Conservation (phyloP, 1,140 invertebrate species). For the Drosophila varians region DNA sequence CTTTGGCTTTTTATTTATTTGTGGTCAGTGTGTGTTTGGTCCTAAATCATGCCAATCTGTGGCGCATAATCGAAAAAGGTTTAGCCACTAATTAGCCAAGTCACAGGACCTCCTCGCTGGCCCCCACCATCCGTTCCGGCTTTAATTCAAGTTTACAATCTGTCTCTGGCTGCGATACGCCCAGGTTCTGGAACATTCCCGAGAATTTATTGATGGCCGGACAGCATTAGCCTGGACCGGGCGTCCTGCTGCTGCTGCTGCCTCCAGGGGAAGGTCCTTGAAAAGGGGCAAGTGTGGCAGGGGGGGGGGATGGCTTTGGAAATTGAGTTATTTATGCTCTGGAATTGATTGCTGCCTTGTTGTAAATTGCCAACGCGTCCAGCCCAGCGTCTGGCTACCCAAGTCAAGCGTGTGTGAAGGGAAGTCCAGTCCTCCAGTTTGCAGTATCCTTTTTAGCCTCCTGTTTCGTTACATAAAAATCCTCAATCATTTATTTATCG, state of each 20-base stretch:
- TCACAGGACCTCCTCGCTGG: not conserved
- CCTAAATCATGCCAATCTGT: conserved; percentile 46
- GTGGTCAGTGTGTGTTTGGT: not conserved
- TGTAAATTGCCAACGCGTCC: conserved; percentile 56
- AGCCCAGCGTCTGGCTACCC: conserved; percentile 25
- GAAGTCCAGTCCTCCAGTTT: conserved; percentile 2
- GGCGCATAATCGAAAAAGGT: conserved; percentile 51
- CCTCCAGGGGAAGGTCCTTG: conserved; percentile 5
- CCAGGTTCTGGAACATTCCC: conserved; percentile 5
- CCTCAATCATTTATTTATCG: conserved; percentile 2
- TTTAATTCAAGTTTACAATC: conserved; percentile 25
- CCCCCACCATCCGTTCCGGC: not conserved
- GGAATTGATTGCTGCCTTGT: conserved; percentile 78
- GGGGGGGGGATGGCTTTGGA: conserved; percentile 34
- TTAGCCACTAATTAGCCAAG: conserved; percentile 66
- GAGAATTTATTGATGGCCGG: conserved; percentile 65
- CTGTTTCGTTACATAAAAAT: too few species aligned
- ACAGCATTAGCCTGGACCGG: conserved; percentile 19
- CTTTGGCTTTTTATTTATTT: too few species aligned
- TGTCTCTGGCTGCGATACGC: conserved; percentile 27
- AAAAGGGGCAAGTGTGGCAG: not conserved
- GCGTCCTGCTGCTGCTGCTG: not conserved
- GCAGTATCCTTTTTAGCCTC: not conserved
- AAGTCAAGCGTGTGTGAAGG: conserved; percentile 55
- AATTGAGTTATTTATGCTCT: conserved; percentile 78